These are phyloP conservation scores for Diorhabda sublineata DNA, from an alignment of 1,140 invertebrate genomes.

Conservation along the genomic window DNA sequence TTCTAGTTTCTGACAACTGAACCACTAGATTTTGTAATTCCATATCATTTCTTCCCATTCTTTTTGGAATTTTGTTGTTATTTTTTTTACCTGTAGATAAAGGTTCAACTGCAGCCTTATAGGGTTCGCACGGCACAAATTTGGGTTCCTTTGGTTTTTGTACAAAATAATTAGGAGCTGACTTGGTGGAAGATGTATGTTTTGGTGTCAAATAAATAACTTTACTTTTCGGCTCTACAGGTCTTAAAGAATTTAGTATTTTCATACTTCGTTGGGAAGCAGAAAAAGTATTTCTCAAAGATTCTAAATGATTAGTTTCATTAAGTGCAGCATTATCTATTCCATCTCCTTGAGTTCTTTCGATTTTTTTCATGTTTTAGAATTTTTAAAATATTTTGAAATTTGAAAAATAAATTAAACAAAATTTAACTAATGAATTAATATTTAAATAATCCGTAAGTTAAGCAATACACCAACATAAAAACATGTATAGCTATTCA, in stretches of 20 bases:
- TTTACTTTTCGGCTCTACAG: slow-evolving; percentile 37
- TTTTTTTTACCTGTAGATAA: slow-evolving; percentile 54
- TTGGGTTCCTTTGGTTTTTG: slow-evolving; percentile 68
- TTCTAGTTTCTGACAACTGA: slow-evolving; percentile 63
- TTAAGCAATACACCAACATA: no score
- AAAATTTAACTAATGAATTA: no score
- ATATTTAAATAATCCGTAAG: no score
- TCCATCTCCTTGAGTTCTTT: slow-evolving; percentile 42
- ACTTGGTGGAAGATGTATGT: slow-evolving; percentile 38
- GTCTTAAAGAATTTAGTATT: slow-evolving; percentile 37
- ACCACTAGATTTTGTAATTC: slow-evolving; percentile 64
- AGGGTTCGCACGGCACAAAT: slow-evolving; percentile 86
- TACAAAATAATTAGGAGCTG: slow-evolving; percentile 36
- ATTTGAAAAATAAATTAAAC: no score
- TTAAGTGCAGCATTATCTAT: slow-evolving; percentile 39
- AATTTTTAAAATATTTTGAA: no score
- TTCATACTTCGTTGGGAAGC: slow-evolving; percentile 21
- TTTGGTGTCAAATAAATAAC: slow-evolving; percentile 40
- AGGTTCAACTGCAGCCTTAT: slow-evolving; percentile 77
- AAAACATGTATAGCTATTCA: no score
- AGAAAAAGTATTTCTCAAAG: slow-evolving; percentile 17
- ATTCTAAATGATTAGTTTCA: slow-evolving; percentile 18
- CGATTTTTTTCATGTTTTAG: slow-evolving; percentile 5
- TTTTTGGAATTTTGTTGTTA: slow-evolving; percentile 41
- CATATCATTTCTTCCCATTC: slow-evolving; percentile 58